A percentile compares a stretch with the other conserved stretches of the same genome.
phyloP scores from a whole-genome alignment of 2,888 invertebrate species.

The Acrobasis suavella region DNA sequence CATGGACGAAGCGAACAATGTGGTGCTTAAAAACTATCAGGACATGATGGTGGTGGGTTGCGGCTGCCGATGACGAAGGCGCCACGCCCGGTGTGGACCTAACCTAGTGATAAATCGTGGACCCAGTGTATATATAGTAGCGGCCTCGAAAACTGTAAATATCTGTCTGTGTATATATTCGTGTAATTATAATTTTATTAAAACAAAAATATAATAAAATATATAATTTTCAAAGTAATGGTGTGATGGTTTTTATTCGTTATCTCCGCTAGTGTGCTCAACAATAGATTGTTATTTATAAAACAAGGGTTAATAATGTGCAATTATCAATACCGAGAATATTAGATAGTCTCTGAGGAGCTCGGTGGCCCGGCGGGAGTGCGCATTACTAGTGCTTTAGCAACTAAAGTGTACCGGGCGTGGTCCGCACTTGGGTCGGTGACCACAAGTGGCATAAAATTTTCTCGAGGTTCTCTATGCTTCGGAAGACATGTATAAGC shows the following conservation, averaged over 20 bases:
- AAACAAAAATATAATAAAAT: conserved; percentile 78
- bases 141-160: conserved; percentile 78
- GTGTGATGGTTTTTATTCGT: conserved; percentile 23
- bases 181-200: conserved; percentile 81
- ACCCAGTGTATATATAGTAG: conserved; percentile 81
- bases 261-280: background rate
- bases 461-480: no score
- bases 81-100: conserved; percentile 63
- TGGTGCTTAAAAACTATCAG: conserved; percentile 98
- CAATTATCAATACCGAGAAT: conserved; percentile 18
- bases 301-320: background rate
- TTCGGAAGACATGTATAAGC: no score
- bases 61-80: conserved; percentile 94
- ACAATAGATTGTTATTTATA: conserved; percentile 2
- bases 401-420: no score
- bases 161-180: conserved; percentile 76
- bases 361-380: no score
- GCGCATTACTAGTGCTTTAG: no score
- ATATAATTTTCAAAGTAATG: conserved; percentile 57
- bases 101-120: conserved; percentile 76
- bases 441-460: no score
- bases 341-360: background rate
- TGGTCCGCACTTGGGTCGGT: no score
- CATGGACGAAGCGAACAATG: conserved; percentile 95
- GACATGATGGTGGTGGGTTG: conserved; percentile 99